Conservation (phyloP, 1,140 invertebrate species). For the Aphis gossypii region DNA sequence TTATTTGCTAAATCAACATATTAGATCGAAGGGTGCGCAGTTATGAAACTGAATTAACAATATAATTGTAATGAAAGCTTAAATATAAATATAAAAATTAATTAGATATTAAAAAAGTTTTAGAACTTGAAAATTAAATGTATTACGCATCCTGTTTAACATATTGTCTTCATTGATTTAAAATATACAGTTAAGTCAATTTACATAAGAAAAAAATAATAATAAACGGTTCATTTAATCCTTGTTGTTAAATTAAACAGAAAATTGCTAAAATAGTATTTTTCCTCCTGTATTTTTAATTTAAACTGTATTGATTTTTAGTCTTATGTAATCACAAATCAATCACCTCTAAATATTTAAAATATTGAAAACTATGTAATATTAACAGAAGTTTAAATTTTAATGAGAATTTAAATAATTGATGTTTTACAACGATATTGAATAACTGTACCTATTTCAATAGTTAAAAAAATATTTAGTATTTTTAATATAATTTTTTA, state of each 20-base stretch:
- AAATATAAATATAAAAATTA: background rate
- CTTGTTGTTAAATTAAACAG: slow-evolving; percentile 1
- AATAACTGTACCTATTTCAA: background rate
- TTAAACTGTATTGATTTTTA: background rate
- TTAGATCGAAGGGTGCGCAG: background rate
- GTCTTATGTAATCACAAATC: background rate
- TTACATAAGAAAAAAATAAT: background rate
- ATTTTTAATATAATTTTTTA: background rate
- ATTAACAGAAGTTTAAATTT: background rate
- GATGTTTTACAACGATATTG: background rate
- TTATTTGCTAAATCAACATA: background rate
- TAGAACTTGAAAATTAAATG: background rate
- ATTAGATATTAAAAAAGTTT: background rate
- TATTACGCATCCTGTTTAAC: background rate
- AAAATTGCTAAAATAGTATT: background rate
- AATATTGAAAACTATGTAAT: background rate
- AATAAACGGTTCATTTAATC: slow-evolving; percentile 1
- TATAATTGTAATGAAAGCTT: background rate
- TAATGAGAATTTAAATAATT: background rate
- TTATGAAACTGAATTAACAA: background rate
- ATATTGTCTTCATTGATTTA: background rate
- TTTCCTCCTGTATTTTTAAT: background rate
- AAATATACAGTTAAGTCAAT: background rate
- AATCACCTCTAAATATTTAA: background rate
- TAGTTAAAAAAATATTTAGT: background rate